Conservation (phyloP, 2,888 invertebrate genomes). For the Drosophila imparisetae region DNA sequence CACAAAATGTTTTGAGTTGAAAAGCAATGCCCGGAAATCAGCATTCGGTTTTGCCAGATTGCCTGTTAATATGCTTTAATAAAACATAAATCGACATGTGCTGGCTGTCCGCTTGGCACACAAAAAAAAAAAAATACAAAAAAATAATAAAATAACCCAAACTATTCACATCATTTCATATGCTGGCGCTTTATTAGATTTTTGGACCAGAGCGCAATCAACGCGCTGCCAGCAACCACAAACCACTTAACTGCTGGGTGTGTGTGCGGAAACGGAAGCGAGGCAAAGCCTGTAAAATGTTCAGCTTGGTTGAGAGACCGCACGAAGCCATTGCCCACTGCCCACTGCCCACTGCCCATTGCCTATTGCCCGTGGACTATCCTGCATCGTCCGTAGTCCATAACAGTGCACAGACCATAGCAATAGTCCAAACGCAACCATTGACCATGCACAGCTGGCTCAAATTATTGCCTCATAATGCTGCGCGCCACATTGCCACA, state of each 20-base stretch:
- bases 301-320: slow-evolving; percentile 64
- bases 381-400: slow-evolving; percentile 4
- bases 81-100: slow-evolving; percentile 39
- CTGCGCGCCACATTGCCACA: slow-evolving; percentile 17
- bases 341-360: slow-evolving; percentile 17
- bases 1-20: slow-evolving; percentile 9
- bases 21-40: slow-evolving; percentile 36
- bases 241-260: slow-evolving; percentile 62
- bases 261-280: slow-evolving; percentile 45
- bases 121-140: neutral
- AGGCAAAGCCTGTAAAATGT: slow-evolving; percentile 56
- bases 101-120: neutral
- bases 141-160: slow-evolving; percentile 1
- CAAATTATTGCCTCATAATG: slow-evolving; percentile 43
- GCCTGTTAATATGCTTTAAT: slow-evolving; percentile 59
- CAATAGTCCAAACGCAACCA: slow-evolving; percentile 20
- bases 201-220: slow-evolving; percentile 73
- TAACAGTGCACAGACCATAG: slow-evolving; percentile 23
- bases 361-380: slow-evolving; percentile 50
- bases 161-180: slow-evolving; percentile 37
- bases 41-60: slow-evolving; percentile 29
- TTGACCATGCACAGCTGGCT: slow-evolving; percentile 48
- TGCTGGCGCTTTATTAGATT: slow-evolving; percentile 66
- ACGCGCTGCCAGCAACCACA: slow-evolving; percentile 68
- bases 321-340: slow-evolving; percentile 52